Percentiles rank a stretch among this genome's conserved stretches.
phyloP scores from a whole-genome alignment of 2,113 vertebrate genomes.

The Chinchilla lanigera region DNA sequence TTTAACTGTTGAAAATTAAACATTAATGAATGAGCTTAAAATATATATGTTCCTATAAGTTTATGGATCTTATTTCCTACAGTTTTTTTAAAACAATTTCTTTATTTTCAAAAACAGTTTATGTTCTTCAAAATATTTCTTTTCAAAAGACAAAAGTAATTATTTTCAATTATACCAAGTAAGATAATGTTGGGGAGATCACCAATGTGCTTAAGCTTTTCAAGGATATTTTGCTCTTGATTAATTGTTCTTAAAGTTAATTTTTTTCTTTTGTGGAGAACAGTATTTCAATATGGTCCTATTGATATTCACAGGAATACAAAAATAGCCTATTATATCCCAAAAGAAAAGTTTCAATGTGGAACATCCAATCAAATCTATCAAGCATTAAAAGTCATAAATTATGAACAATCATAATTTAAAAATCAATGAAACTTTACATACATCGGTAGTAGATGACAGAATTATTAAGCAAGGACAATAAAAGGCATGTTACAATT shows the following conservation, averaged over 20 bases:
- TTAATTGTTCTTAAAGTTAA: slow-evolving; percentile 63
- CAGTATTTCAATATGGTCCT: slow-evolving; percentile 41
- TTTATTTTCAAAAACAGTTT: background rate
- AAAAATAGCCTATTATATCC: background rate
- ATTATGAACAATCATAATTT: background rate
- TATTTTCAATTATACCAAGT: background rate
- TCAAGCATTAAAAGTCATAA: background rate
- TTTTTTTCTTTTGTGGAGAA: slow-evolving; percentile 48
- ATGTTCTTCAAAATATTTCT: slow-evolving; percentile 55
- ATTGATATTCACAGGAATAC: background rate
- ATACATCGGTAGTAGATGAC: background rate
- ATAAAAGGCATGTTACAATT: background rate
- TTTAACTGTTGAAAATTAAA: background rate
- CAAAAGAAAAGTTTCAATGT: background rate
- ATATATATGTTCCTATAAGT: background rate
- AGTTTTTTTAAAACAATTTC: background rate
- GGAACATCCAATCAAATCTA: background rate
- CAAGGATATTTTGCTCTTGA: slow-evolving; percentile 68
- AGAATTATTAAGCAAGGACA: background rate
- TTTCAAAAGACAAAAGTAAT: slow-evolving; percentile 53
- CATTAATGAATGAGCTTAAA: background rate
- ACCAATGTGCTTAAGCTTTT: slow-evolving; percentile 67
- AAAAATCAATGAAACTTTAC: background rate
- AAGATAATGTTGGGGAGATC: slow-evolving; percentile 43
- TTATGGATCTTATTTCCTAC: background rate